phyloP scores from a whole-genome alignment of 2,888 invertebrate species.

The Chrysolina haemoptera region DNA sequence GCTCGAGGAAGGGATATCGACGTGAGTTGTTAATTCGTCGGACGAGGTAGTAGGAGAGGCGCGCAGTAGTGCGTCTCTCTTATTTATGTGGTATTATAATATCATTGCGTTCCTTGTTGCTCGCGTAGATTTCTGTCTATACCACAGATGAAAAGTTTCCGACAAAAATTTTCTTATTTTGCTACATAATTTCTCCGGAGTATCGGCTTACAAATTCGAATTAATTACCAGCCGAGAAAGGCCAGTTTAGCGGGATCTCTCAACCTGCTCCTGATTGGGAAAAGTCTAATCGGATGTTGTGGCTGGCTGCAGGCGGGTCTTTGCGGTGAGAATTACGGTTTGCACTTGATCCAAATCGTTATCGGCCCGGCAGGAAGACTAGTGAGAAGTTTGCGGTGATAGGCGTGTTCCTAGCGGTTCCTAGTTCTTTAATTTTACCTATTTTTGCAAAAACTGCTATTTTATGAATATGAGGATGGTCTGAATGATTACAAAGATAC shows the following conservation, averaged over 20 bases:
- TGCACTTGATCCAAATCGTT: neutral
- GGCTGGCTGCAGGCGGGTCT: constrained; percentile 8
- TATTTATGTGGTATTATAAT: too few species aligned
- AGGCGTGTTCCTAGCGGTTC: neutral
- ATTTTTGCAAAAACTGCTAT: too few species aligned
- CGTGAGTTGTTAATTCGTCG: too few species aligned
- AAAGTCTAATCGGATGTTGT: constrained; percentile 24
- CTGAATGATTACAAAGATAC: too few species aligned
- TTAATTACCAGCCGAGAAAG: constrained; percentile 10
- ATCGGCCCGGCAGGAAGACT: neutral
- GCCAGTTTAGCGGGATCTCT: constrained; percentile 23
- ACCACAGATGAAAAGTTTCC: too few species aligned
- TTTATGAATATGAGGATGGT: too few species aligned
- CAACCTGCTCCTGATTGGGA: constrained; percentile 24
- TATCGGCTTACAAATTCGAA: neutral
- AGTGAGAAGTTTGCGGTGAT: constrained; percentile 1
- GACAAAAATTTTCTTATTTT: neutral
- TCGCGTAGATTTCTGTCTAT: too few species aligned
- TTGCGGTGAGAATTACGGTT: constrained; percentile 1
- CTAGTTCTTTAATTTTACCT: neutral
- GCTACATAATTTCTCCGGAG: neutral
- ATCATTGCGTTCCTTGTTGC: too few species aligned
- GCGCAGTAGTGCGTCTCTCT: too few species aligned
- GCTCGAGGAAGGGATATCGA: too few species aligned
- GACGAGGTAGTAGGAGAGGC: too few species aligned